phyloP scores from a whole-genome alignment of 1,140 invertebrate genomes.

The Heterodera carotae region DNA sequence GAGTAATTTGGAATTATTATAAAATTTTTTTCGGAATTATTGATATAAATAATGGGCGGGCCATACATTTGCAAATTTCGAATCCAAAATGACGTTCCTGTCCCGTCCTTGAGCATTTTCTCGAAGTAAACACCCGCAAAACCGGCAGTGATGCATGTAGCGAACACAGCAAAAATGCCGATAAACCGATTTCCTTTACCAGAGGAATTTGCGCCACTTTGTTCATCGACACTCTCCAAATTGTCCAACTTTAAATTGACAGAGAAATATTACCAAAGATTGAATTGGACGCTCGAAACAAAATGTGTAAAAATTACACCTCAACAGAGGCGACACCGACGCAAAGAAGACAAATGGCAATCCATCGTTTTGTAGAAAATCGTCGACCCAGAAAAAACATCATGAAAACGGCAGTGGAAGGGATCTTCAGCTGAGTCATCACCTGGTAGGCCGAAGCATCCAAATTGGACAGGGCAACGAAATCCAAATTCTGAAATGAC shows the following conservation, averaged over 20 bases:
- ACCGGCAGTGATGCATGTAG: constrained; percentile 63
- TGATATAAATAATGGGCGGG: not conserved
- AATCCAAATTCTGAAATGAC: constrained; percentile 55
- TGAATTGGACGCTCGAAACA: too few species aligned
- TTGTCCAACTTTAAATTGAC: constrained; percentile 62
- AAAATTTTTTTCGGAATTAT: constrained; percentile 3
- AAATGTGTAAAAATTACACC: too few species aligned
- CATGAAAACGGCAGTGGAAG: constrained; percentile 65
- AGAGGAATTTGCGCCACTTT: not conserved
- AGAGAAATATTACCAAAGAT: too few species aligned
- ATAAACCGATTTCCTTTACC: constrained; percentile 53
- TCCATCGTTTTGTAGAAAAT: constrained; percentile 58
- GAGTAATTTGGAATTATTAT: constrained; percentile 14
- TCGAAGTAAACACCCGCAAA: constrained; percentile 65
- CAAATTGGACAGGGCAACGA: constrained; percentile 62
- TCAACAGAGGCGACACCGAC: constrained; percentile 62
- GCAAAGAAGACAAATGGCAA: constrained; percentile 62
- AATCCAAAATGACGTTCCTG: constrained; percentile 62
- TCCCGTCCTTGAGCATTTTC: constrained; percentile 65
- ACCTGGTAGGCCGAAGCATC: constrained; percentile 65
- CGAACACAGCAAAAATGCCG: constrained; percentile 58
- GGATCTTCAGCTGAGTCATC: constrained; percentile 61
- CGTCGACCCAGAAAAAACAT: constrained; percentile 60
- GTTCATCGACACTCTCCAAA: constrained; percentile 30
- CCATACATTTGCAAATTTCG: constrained; percentile 61